Evolutionary conservation across 2,888 invertebrate species (phyloP).

Genomic region (Ellobium chinense): DNA sequence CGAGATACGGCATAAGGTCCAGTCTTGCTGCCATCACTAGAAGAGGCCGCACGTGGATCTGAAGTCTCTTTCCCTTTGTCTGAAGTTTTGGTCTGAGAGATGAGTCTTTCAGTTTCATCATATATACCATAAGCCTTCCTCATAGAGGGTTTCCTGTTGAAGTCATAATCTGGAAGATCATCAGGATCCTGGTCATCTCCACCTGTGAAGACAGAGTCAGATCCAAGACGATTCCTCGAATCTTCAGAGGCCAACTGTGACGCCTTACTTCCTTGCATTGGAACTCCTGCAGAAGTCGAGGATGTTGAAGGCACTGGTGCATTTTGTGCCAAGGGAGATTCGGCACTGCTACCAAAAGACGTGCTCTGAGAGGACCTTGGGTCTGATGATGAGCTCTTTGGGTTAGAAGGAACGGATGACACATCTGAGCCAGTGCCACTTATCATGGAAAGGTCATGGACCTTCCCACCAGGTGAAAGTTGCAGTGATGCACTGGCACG

Average conservation of each 20-base stretch:
- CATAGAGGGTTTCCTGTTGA: constrained; percentile 67
- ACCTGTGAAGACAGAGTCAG: constrained; percentile 48
- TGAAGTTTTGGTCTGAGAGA: constrained; percentile 12
- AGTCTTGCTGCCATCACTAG: background rate
- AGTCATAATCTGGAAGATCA: constrained; percentile 51
- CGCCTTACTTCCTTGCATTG: constrained; percentile 26
- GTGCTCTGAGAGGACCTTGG: constrained; percentile 60
- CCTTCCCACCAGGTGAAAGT: background rate
- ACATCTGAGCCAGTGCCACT: constrained; percentile 1
- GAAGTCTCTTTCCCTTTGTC: background rate
- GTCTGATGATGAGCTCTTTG: constrained; percentile 60
- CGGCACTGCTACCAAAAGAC: constrained; percentile 29
- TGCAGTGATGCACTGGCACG: background rate
- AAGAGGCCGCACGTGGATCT: constrained; percentile 33
- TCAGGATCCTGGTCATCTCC: background rate
- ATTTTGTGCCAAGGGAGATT: constrained; percentile 25
- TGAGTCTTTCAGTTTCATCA: constrained; percentile 62
- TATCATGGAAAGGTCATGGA: background rate
- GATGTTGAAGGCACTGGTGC: background rate
- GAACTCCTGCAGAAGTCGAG: background rate
- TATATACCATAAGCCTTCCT: constrained; percentile 72
- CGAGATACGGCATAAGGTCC: background rate
- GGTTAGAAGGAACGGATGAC: constrained; percentile 57
- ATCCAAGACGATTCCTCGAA: background rate
- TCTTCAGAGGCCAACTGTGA: background rate